Evolutionary conservation across 1,140 invertebrate species (phyloP), one percentile per base, ranked within the genome.

Genomic region (Augochlora pura): DNA sequence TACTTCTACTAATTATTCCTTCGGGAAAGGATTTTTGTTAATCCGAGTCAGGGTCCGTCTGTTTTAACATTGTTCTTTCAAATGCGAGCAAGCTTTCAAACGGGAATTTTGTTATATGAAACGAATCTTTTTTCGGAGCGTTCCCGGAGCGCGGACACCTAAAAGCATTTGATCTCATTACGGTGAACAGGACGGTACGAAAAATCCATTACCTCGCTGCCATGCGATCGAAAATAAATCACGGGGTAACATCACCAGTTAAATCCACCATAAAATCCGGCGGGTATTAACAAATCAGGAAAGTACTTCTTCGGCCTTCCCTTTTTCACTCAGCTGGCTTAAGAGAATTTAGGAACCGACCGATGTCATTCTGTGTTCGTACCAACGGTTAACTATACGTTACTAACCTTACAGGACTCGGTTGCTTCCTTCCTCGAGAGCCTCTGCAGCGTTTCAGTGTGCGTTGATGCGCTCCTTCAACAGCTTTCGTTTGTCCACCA

Each of bases 201-300:
- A 77, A 84, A 85, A 84, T 84, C 71, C 82, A 77, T 81, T 84
- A 77, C 60, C 59, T 25, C 77, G 12, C n/a, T 25, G 60, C 49
- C 32, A 49, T 59, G 70, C 62, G 60, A 84, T 81, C 65, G 54
- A 73, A 64, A 85, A 77, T 77, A 82, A 86, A 86, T 85, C 80
- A 85, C 70, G 32, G 27, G 23, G 77, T 49, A 80, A 77, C 77
- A 72, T 54, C 49, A 42, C 62, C 38, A 54, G 49, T n/a, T 70
- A 85, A 86, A 79, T 77, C 75, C 80, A 82, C 75, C 62, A 66
- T 84, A 46, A 85, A 84, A 85, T 85, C 84, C 75, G 80, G 60
- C 49, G 66, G 81, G 84, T 80, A 86, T 86, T 86, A 86, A 83
- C 83, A 86, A 86, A 86, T 86, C 85, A 86, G 80, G 75, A 67